A percentile compares a stretch with the other conserved stretches of the same genome.
Conservation (phyloP, 2,113 vertebrate species). For the Actinemys pallida region DNA sequence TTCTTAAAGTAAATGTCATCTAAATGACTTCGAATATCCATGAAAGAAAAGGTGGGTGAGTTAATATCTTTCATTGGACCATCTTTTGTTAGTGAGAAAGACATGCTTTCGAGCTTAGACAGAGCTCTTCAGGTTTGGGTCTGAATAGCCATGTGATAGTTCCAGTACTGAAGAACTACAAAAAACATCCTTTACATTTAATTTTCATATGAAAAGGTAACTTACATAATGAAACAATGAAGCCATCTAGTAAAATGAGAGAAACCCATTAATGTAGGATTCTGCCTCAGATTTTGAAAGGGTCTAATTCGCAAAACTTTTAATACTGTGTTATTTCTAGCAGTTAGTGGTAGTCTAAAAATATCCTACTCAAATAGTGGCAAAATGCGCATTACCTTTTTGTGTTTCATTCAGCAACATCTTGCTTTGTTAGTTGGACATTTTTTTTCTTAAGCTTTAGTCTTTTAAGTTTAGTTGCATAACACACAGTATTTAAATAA, state of each 20-base stretch:
- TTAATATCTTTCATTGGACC: background rate
- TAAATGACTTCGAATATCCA: constrained; percentile 28
- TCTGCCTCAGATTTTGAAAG: constrained; percentile 53
- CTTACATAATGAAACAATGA: constrained; percentile 69
- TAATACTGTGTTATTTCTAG: constrained; percentile 42
- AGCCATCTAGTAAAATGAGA: constrained; percentile 55
- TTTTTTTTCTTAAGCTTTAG: background rate
- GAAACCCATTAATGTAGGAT: constrained; percentile 59
- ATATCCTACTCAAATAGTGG: background rate
- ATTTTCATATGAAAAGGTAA: constrained; percentile 72
- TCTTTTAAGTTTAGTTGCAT: background rate
- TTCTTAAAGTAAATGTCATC: constrained; percentile 22
- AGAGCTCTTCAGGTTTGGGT: background rate
- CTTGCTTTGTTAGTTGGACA: background rate
- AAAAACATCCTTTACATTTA: constrained; percentile 64
- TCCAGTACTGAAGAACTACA: constrained; percentile 57
- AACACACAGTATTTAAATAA: background rate
- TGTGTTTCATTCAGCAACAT: constrained; percentile 26
- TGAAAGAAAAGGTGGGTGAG: background rate
- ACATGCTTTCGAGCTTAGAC: background rate
- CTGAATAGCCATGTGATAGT: constrained; percentile 41
- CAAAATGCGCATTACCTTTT: background rate
- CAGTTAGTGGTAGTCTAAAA: constrained; percentile 37
- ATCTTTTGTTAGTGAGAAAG: background rate
- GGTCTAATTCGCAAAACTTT: constrained; percentile 56